Percentiles rank a stretch among this genome's conserved stretches.
Conservation (phyloP, 2,797 vertebrate species). For the Vireo griseus region DNA sequence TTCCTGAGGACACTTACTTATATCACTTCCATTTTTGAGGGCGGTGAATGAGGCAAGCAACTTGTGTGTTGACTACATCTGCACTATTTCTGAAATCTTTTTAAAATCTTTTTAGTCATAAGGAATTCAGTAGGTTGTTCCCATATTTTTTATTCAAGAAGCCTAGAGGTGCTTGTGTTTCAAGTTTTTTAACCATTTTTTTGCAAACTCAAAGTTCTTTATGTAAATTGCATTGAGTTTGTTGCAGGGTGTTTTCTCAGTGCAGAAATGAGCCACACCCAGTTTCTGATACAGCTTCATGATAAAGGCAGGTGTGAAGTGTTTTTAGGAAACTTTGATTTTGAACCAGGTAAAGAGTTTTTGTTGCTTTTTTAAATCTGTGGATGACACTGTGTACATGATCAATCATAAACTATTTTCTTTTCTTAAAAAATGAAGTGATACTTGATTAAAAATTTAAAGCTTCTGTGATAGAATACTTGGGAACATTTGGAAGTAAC, state of each 20-base stretch:
- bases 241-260: background rate
- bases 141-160: background rate
- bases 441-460: background rate
- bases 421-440: background rate
- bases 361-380: background rate
- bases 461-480: background rate
- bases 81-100: background rate
- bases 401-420: background rate
- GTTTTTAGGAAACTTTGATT: background rate
- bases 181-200: background rate
- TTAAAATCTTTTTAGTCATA: background rate
- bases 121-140: background rate
- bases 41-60: background rate
- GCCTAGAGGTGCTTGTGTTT: background rate
- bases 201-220: background rate
- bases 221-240: background rate
- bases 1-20: background rate
- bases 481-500: background rate
- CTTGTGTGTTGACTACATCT: fast-evolving
- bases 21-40: background rate
- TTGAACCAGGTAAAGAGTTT: background rate
- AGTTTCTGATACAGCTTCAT: background rate
- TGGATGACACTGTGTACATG: background rate
- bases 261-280: background rate
- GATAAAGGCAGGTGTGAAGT: background rate